phyloP scores from a whole-genome alignment of 2,113 vertebrate genomes.

The Sigmodon hispidus region DNA sequence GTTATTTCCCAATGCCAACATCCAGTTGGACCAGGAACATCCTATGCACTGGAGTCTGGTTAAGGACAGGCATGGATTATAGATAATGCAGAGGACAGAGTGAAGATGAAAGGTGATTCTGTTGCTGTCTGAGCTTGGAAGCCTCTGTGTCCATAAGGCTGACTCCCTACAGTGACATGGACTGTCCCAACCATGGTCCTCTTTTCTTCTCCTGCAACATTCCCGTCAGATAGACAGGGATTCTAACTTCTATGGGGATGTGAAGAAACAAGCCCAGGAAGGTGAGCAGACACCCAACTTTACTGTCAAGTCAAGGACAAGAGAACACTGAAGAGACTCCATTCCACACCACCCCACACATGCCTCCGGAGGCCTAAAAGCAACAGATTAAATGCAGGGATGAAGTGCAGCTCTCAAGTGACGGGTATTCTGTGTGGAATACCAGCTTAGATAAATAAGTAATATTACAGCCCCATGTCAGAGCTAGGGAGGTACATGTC shows the following conservation, averaged over 20 bases:
- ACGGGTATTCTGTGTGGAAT: not conserved
- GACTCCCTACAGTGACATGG: rapidly evolving
- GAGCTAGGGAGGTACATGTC: not conserved
- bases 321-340: rapidly evolving
- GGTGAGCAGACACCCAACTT: not conserved
- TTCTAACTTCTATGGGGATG: not conserved
- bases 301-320: not conserved
- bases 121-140: not conserved
- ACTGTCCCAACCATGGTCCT: not conserved
- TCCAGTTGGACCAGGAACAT: not conserved
- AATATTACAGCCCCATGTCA: too few species aligned
- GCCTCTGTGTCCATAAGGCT: not conserved
- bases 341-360: too few species aligned
- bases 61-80: not conserved
- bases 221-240: not conserved
- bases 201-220: not conserved
- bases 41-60: not conserved
- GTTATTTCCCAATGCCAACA: not conserved
- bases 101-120: too few species aligned
- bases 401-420: not conserved
- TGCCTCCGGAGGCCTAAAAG: not conserved
- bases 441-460: too few species aligned
- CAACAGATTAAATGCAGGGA: not conserved
- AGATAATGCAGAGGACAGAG: too few species aligned
- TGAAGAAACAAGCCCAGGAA: not conserved